phyloP scores from a whole-genome alignment of 1,140 invertebrate species.

The Artemia franciscana region DNA sequence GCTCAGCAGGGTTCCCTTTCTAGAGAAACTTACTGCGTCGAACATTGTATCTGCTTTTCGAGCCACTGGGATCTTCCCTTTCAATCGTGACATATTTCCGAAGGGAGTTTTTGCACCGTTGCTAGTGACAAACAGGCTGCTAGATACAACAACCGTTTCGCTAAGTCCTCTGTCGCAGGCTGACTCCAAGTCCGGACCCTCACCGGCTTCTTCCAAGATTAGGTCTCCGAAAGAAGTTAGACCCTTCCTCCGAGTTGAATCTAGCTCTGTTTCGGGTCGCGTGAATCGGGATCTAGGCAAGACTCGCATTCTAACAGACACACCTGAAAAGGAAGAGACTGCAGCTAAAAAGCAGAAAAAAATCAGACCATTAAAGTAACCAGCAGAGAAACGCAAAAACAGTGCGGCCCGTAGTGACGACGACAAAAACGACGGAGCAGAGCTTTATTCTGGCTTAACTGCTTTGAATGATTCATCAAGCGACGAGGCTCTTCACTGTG shows the following conservation, averaged over 20 bases:
- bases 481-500: background rate
- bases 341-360: background rate
- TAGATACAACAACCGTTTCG: background rate
- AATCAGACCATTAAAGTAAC: background rate
- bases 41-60: constrained; percentile 14
- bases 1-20: no score
- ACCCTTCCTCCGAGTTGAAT: background rate
- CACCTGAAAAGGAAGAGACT: background rate
- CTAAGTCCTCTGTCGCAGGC: background rate
- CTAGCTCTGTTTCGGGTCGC: background rate
- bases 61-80: no score
- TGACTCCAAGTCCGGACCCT: background rate
- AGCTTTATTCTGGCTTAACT: background rate
- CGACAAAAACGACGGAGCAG: background rate
- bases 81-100: no score
- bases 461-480: background rate
- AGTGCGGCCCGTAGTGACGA: background rate
- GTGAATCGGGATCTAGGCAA: background rate
- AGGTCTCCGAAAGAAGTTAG: background rate
- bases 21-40: background rate
- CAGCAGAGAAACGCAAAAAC: background rate
- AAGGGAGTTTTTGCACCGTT: constrained; percentile 12
- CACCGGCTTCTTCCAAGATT: background rate
- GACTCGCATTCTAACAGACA: background rate
- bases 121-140: constrained; percentile 10